A percentile compares a stretch with the other conserved stretches of the same genome.
These are phyloP conservation scores for Gracilinanus agilis DNA, from an alignment of 2,113 vertebrate species.

Conservation along the genomic window DNA sequence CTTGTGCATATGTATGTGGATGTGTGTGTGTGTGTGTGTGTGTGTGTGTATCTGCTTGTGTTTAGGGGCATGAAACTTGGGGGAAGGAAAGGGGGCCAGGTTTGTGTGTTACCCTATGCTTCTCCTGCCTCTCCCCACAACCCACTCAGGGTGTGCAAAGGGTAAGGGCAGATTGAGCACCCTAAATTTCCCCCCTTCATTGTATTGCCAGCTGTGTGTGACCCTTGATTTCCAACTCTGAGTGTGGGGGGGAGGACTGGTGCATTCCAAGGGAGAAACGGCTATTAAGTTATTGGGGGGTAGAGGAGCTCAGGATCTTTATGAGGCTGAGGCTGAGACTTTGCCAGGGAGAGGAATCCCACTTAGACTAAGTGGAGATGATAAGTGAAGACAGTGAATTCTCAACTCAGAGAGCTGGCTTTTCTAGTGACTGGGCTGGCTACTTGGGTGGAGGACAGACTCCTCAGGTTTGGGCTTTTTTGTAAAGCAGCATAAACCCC, in stretches of 20 bases:
- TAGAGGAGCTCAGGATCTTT: slow-evolving; percentile 11
- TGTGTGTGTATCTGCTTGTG: slow-evolving; percentile 58
- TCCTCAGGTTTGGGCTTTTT: slow-evolving; percentile 57
- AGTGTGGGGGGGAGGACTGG: background rate
- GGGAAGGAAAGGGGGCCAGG: slow-evolving; percentile 43
- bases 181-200: slow-evolving; percentile 47
- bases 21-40: background rate
- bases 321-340: background rate
- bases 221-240: slow-evolving; percentile 44
- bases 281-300: slow-evolving; percentile 21
- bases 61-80: slow-evolving; percentile 42
- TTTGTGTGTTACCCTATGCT: slow-evolving; percentile 17
- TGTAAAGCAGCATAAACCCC: slow-evolving; percentile 60
- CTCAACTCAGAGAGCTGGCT: slow-evolving; percentile 17
- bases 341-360: background rate
- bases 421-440: slow-evolving; percentile 59
- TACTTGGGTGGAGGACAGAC: slow-evolving; percentile 38
- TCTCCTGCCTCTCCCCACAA: slow-evolving; percentile 13
- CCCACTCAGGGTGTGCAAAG: slow-evolving; percentile 14
- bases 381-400: background rate
- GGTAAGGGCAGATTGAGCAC: slow-evolving; percentile 23
- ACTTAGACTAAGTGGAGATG: slow-evolving; percentile 20
- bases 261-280: slow-evolving; percentile 45
- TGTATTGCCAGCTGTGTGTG: slow-evolving; percentile 20
- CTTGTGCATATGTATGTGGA: slow-evolving; percentile 62